Evolutionary conservation across 2,113 vertebrate species (phyloP).

Genomic region (Paramormyrops kingsleyae): DNA sequence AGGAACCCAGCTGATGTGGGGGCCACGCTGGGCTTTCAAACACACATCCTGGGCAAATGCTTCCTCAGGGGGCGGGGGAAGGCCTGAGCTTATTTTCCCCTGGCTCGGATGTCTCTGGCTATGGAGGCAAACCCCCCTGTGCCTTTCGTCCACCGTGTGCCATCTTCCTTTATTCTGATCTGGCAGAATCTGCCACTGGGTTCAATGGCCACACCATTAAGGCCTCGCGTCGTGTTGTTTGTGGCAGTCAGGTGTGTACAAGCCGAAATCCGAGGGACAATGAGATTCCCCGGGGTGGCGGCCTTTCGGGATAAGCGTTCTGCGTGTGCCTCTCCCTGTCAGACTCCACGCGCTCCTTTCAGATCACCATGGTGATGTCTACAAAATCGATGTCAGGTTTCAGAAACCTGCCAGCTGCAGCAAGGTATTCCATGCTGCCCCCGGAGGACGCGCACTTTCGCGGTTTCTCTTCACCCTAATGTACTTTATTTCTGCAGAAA

Average conservation of each 20-base stretch:
- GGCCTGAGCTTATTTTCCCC: neutral
- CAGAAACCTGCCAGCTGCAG: neutral
- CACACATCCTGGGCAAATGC: neutral
- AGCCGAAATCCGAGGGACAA: constrained; percentile 33
- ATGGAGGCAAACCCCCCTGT: neutral
- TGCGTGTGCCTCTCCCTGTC: neutral
- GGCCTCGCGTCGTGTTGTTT: neutral
- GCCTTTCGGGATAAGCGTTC: constrained; percentile 38
- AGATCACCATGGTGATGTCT: constrained; percentile 8
- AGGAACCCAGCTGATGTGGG: neutral
- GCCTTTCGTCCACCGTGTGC: neutral
- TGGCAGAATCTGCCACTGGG: neutral
- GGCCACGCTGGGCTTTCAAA: constrained; percentile 5
- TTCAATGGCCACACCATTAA: neutral
- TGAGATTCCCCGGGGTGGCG: constrained; percentile 19
- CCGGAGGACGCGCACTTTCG: too few species aligned
- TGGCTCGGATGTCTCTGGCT: neutral
- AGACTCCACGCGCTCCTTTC: neutral
- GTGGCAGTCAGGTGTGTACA: constrained; percentile 5
- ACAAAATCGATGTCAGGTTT: neutral
- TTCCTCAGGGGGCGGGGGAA: neutral
- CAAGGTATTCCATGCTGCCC: neutral
- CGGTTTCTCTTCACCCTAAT: neutral
- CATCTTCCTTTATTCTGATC: neutral
- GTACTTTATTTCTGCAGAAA: neutral